Conservation (phyloP, 2,797 vertebrate species). For the Staurois parvus region DNA sequence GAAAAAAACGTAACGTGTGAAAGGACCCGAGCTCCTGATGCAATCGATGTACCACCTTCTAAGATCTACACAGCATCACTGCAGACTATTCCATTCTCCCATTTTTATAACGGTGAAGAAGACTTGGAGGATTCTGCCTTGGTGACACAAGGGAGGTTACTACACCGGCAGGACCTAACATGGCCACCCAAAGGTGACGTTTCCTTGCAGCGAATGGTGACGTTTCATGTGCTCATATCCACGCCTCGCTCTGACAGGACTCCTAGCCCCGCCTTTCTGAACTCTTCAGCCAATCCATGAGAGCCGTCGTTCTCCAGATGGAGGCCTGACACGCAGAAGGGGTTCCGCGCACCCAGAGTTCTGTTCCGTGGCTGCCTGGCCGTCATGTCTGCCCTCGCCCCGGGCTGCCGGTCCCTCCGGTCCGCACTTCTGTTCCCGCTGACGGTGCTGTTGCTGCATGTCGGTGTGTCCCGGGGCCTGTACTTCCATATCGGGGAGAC, state of each 20-base stretch:
- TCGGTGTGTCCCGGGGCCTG: slow-evolving; percentile 72
- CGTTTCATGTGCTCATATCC: slow-evolving; percentile 28
- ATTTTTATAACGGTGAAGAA: too few species aligned
- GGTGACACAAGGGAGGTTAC: background rate
- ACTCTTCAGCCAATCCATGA: slow-evolving; percentile 4
- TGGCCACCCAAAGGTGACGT: slow-evolving; percentile 47
- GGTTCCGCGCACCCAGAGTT: background rate
- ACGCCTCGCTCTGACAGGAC: slow-evolving; percentile 12
- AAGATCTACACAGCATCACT: too few species aligned
- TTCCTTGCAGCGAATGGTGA: slow-evolving; percentile 19
- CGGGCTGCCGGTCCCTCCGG: background rate
- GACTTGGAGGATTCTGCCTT: too few species aligned
- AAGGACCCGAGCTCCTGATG: too few species aligned
- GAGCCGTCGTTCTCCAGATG: background rate
- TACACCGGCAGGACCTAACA: background rate
- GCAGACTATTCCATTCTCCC: too few species aligned
- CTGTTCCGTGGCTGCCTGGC: background rate
- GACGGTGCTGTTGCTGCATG: slow-evolving; percentile 61
- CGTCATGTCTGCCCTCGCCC: slow-evolving; percentile 51
- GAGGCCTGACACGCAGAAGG: slow-evolving; percentile 52
- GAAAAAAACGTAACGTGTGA: too few species aligned
- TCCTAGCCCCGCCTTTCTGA: background rate
- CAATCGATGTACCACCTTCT: too few species aligned
- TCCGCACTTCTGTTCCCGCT: slow-evolving; percentile 38
- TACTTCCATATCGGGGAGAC: slow-evolving; percentile 95